These are phyloP conservation scores for Urosaurus nigricauda DNA, from an alignment of 2,797 vertebrate genomes.

Conservation along the genomic window DNA sequence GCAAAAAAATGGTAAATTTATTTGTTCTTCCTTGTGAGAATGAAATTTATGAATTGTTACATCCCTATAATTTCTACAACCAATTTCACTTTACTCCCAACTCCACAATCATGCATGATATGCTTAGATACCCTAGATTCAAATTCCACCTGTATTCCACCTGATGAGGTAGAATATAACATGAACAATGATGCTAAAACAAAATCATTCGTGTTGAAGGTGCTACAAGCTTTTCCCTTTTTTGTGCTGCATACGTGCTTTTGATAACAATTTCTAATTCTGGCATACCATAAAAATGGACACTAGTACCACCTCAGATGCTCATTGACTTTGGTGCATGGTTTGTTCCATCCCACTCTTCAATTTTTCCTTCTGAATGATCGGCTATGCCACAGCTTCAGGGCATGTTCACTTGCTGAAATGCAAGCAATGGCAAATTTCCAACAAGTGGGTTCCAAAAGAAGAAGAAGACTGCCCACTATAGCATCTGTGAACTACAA, in stretches of 20 bases:
- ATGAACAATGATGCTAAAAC: too few relatives aligned
- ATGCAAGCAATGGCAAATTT: conserved; percentile 22
- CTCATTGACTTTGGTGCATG: background rate
- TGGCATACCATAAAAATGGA: conserved; percentile 22
- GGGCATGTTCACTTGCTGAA: background rate
- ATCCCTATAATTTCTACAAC: too few relatives aligned
- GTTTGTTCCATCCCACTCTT: conserved; percentile 24
- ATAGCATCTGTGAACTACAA: background rate
- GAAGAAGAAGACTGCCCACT: background rate
- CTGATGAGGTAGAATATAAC: too few relatives aligned
- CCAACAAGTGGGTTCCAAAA: background rate
- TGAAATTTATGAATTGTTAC: too few relatives aligned
- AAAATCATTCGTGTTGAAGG: too few relatives aligned
- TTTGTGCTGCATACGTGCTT: background rate
- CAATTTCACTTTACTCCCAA: too few relatives aligned
- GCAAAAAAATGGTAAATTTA: too few relatives aligned
- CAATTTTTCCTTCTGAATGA: conserved; percentile 25
- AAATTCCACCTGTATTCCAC: too few relatives aligned
- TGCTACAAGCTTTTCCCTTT: too few relatives aligned
- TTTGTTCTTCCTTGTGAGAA: too few relatives aligned
- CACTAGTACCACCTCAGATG: background rate
- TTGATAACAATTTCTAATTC: background rate
- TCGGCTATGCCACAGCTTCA: background rate
- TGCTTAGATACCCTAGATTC: too few relatives aligned
- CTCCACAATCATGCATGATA: too few relatives aligned